A percentile compares a stretch with the other conserved stretches of the same genome.
These are phyloP conservation scores for Cryptus armator DNA, from an alignment of 2,888 invertebrate genomes.

Conservation along the genomic window DNA sequence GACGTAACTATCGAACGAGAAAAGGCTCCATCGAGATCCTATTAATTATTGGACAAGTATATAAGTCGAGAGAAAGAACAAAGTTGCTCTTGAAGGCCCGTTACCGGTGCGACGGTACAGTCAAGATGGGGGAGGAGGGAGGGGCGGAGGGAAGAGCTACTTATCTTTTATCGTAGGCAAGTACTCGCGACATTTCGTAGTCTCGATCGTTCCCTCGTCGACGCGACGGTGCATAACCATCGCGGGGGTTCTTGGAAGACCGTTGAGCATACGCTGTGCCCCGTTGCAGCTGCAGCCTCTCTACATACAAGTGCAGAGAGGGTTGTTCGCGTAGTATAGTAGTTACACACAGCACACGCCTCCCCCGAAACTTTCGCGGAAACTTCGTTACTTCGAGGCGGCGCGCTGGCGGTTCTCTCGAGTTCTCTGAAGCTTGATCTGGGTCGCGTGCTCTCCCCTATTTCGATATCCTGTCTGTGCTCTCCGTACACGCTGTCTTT, in stretches of 20 bases:
- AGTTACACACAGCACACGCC: slow-evolving; percentile 57
- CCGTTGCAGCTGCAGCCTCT: slow-evolving; percentile 7
- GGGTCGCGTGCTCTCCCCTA: slow-evolving; percentile 59
- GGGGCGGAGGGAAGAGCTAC: slow-evolving; percentile 38
- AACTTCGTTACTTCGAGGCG: slow-evolving; percentile 64
- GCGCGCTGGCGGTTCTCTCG: slow-evolving; percentile 30
- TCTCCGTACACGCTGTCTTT: slow-evolving; percentile 61
- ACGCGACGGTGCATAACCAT: slow-evolving; percentile 64
- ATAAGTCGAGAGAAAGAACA: slow-evolving; percentile 42
- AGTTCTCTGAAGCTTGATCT: slow-evolving; percentile 49
- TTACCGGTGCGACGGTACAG: slow-evolving; percentile 7
- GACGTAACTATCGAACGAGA: slow-evolving; percentile 13
- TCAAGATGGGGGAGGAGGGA: not conserved
- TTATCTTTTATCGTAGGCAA: slow-evolving; percentile 69
- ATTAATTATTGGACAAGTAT: slow-evolving; percentile 63
- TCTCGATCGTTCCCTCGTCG: slow-evolving; percentile 69
- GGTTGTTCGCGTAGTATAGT: slow-evolving; percentile 20
- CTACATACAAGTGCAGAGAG: not conserved
- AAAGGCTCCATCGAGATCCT: slow-evolving; percentile 46
- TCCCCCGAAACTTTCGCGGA: slow-evolving; percentile 52
- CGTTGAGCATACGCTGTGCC: slow-evolving; percentile 14
- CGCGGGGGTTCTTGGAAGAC: slow-evolving; percentile 14
- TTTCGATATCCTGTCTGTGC: slow-evolving; percentile 68
- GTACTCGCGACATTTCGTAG: slow-evolving; percentile 66
- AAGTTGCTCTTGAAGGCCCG: slow-evolving; percentile 37